A percentile compares a stretch with the other conserved stretches of the same genome.
phyloP scores from a whole-genome alignment of 2,113 vertebrate genomes.

The Hirundichthys speculiger region DNA sequence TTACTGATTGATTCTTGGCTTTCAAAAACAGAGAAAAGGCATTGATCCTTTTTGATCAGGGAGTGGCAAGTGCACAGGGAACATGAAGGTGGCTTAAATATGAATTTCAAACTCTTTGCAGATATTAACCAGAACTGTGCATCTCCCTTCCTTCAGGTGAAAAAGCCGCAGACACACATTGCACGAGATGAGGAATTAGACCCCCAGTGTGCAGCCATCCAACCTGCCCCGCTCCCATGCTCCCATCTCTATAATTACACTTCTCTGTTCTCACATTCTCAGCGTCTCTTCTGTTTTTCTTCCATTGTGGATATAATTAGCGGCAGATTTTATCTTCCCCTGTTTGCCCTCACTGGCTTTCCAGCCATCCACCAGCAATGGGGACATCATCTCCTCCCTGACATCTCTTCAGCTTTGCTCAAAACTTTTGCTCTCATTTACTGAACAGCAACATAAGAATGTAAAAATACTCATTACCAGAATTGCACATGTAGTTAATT shows the following conservation, averaged over 20 bases:
- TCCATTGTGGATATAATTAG: constrained; percentile 70
- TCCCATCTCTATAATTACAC: constrained; percentile 60
- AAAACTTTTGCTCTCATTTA: constrained; percentile 5
- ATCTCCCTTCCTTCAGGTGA: constrained; percentile 42
- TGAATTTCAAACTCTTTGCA: constrained; percentile 43
- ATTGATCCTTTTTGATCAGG: constrained; percentile 18
- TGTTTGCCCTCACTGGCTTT: constrained; percentile 35
- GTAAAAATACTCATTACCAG: background rate
- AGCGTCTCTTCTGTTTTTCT: constrained; percentile 57
- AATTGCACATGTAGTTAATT: too few species aligned
- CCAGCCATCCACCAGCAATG: constrained; percentile 14
- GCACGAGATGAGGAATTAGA: constrained; percentile 39
- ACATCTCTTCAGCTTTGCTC: background rate
- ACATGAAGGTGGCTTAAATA: constrained; percentile 27
- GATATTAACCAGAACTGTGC: constrained; percentile 19
- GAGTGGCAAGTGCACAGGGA: background rate
- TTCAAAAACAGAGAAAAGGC: constrained; percentile 25
- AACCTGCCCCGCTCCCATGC: constrained; percentile 52
- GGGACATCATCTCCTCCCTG: background rate
- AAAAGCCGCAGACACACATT: constrained; percentile 20
- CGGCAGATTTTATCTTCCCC: constrained; percentile 37
- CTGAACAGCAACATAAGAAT: background rate
- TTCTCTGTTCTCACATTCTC: constrained; percentile 59
- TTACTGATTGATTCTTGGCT: constrained; percentile 15
- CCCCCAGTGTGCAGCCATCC: constrained; percentile 48